Percentiles rank a stretch among this genome's conserved stretches.
Conservation (phyloP, 2,888 invertebrate genomes). For the Operophtera brumata region DNA sequence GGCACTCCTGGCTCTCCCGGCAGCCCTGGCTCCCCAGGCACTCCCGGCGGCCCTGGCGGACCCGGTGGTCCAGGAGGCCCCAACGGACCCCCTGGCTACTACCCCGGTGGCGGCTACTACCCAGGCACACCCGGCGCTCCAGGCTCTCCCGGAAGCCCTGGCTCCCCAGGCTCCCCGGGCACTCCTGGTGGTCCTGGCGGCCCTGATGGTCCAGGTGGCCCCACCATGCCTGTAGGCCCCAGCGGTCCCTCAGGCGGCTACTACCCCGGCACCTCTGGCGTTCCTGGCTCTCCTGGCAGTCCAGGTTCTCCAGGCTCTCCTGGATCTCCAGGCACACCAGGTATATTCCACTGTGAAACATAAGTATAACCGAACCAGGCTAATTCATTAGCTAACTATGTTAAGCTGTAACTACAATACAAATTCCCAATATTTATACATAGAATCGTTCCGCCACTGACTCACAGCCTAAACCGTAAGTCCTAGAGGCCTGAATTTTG, state of each 20-base stretch:
- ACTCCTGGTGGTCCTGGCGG: conserved; percentile 43
- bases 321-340: too few relatives aligned
- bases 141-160: conserved; percentile 36
- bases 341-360: background rate
- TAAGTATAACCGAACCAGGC: conserved; percentile 4
- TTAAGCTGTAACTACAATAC: conserved; percentile 28
- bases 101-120: conserved; percentile 1
- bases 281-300: conserved; percentile 22
- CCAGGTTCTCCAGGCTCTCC: conserved; percentile 24
- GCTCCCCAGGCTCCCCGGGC: conserved; percentile 33
- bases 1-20: conserved; percentile 32
- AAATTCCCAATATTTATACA: background rate
- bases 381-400: conserved; percentile 28
- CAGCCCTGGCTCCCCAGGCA: conserved; percentile 9
- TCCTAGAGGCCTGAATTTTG: too few relatives aligned
- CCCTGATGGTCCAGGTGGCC: conserved; percentile 35
- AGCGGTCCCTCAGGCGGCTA: conserved; percentile 31
- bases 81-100: conserved; percentile 34
- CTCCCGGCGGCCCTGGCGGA: conserved; percentile 27
- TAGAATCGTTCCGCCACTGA: too few relatives aligned
- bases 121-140: conserved; percentile 37
- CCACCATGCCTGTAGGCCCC: conserved; percentile 44
- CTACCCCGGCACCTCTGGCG: background rate
- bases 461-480: too few relatives aligned
- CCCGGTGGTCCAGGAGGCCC: conserved; percentile 34